Evolutionary conservation across 2,888 invertebrate species (phyloP).

Genomic region (Polyploca ridens): DNA sequence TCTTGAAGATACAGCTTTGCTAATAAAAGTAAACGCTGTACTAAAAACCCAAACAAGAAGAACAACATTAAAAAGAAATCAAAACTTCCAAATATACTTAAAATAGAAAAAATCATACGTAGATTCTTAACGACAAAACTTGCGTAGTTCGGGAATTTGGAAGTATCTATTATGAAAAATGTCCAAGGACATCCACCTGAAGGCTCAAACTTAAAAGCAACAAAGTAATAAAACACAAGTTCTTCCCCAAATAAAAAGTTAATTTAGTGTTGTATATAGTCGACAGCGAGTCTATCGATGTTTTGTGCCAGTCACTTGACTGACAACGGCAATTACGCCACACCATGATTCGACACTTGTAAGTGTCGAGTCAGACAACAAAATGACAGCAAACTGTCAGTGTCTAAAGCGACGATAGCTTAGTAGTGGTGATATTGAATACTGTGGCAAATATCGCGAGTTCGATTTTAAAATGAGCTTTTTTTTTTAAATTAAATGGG

Average conservation of each 20-base stretch:
- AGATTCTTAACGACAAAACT: constrained; percentile 5
- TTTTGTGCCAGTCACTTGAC: not conserved
- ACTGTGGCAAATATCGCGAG: not conserved
- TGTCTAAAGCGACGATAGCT: not conserved
- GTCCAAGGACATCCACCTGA: constrained; percentile 17
- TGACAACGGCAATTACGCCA: not conserved
- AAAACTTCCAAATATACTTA: not conserved
- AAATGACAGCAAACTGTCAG: not conserved
- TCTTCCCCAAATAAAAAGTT: constrained; percentile 51
- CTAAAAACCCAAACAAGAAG: not conserved
- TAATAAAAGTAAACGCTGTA: no score
- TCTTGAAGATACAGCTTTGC: no score
- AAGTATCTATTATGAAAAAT: constrained; percentile 4
- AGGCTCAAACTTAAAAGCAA: constrained; percentile 33
- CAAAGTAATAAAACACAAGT: constrained; percentile 49
- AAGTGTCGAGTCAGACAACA: not conserved
- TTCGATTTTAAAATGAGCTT: no score
- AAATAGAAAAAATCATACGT: not conserved
- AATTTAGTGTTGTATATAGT: not conserved
- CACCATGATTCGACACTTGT: not conserved
- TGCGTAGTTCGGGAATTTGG: not conserved
- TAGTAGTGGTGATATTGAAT: no score
- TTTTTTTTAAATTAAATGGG: no score
- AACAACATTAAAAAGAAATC: not conserved
- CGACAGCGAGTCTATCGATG: not conserved